Base-by-base conservation (phyloP, 2,797 vertebrate genomes). In the Pagetopsis macropterus region DNA sequence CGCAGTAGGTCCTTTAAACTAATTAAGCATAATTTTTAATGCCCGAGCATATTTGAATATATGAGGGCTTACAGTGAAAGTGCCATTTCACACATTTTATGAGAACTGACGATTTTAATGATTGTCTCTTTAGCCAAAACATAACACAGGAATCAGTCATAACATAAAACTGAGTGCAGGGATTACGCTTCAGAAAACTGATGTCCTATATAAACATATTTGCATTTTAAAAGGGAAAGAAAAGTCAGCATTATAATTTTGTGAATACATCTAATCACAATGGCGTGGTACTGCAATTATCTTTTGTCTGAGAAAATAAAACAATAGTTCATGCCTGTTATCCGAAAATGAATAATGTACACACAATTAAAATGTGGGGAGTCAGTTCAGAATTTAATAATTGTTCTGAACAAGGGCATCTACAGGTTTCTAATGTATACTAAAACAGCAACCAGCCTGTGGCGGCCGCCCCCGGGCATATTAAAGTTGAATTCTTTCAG, bases 21-120 rank as follows among this genome's bases (percentile, higher is more conserved):
- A 83, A 87, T 84, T 82, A 84, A 69, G 46, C 52, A 45, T 77
- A 14, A 79, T 81, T 84, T 37, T 82, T 77, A 89, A 80, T 78
- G 68, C 63, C 68, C 69, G 70, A 49, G 72, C 79, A 85, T 66
- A 59, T 74, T 57, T 52, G 55, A 56, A 75, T 77, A 73, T 65
- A 59, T 54, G 27, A 72, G 56, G 37, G 51, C 60, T 72, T 48
- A 27, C 17, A 41, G 52, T 33, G 14, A 76, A 80, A 67, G 45
- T 12, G 45, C 49, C 56, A 61, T 62, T 85, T 73, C 51, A 61
- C 40, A 68, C 70, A 76, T 76, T 40, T 64, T 33, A 48, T 5
- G 33, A 70, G 57, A 54, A 65, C 43, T 45, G 73, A 65, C 31
- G 60, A 54, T 62, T 72, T 65, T 65, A 68, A 58, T 51, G 76